phyloP scores from a whole-genome alignment of 35 echinoderm and acorn worm species.

The Lytechinus pictus region DNA sequence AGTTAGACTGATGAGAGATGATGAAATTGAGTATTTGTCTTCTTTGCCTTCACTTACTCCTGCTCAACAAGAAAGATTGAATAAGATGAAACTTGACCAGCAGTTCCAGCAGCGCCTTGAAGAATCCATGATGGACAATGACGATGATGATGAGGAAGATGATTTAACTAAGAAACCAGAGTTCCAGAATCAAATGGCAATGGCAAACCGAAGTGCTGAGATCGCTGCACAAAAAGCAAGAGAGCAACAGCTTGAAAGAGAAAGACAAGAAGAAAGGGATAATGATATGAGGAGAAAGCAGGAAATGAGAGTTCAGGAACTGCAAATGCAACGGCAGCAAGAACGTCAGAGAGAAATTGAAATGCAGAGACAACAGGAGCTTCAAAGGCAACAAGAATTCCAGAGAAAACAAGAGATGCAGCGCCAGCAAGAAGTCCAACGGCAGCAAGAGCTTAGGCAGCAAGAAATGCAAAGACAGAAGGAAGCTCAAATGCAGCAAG shows the following conservation, averaged over 20 bases:
- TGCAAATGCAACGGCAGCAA: constrained; percentile 14
- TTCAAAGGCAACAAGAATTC: constrained; percentile 41
- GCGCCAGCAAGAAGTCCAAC: constrained; percentile 56
- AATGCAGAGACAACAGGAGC: constrained; percentile 52
- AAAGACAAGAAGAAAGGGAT: constrained; percentile 16
- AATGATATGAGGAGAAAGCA: constrained; percentile 37
- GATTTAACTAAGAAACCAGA: constrained; percentile 43
- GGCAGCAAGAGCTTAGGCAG: constrained; percentile 32
- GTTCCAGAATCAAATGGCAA: constrained; percentile 46
- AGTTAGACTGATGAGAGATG: constrained; percentile 60
- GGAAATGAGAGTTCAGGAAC: constrained; percentile 50
- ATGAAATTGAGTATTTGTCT: constrained; percentile 76
- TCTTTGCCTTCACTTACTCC: constrained; percentile 59
- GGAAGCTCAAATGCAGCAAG: constrained; percentile 34
- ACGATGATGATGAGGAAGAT: constrained; percentile 69
- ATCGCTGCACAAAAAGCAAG: constrained; percentile 14
- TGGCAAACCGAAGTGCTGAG: constrained; percentile 51
- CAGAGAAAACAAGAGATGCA: constrained; percentile 64
- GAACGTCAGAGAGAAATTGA: constrained; percentile 51
- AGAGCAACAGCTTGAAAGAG: constrained; percentile 30
- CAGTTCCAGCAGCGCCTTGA: constrained; percentile 86
- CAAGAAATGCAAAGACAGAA: constrained; percentile 56
- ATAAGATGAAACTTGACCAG: constrained; percentile 78
- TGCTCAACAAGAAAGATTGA: constrained; percentile 83
- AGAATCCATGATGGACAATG: constrained; percentile 62